Base-by-base conservation (phyloP, 2,113 vertebrate genomes). In the Phasianus colchicus region DNA sequence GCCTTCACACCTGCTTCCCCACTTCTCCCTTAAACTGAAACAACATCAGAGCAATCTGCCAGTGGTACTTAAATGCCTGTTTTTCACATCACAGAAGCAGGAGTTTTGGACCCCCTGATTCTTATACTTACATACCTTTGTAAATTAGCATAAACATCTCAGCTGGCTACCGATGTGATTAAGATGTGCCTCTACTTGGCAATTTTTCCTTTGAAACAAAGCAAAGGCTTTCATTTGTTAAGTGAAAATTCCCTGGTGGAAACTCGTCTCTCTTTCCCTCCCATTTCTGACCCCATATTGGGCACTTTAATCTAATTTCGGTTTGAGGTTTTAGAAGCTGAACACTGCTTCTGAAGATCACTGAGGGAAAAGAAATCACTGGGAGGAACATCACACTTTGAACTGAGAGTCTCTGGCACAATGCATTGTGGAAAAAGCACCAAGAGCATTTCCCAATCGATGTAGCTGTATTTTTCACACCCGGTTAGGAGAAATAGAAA, bases 241-340 rank as follows among this genome's bases (percentile, higher is more conserved):
- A 96, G 83, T 77, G 94, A 95, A 95, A 96, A 95, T 88, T 92
- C 93, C 89, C 92, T 0, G 0, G 83, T 84, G 93, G 87, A 86
- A 91, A 83, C 20, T 76, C 43, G 83, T 86, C 85, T 94, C 73
- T 74, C 75, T 60, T 90, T 83, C 69, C 83, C 91, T 91, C 89
- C 91, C 85, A 83, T 69, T 93, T 90, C 85, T 96, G 88, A 95
- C 90, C 93, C 83, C 94, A 96, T 92, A 94, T 92, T 73, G 90
- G 88, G 93, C 80, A 94, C 93, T 96, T 97, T 96, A 97, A 97
- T 97, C 95, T 96, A 90, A 95, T 90, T 95, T 90, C 91, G 88
- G 94, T 92, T 92, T 90, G 91, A 95, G 95, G 88, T 96, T 92
- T 95, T 88, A 94, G 91, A 93, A 95, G 90, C 93, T 88, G 93